Percentiles rank a stretch among this genome's conserved stretches.
These are phyloP conservation scores for Cyphomyrus plagiostoma DNA, from an alignment of 2,113 vertebrate genomes.

Conservation along the genomic window DNA sequence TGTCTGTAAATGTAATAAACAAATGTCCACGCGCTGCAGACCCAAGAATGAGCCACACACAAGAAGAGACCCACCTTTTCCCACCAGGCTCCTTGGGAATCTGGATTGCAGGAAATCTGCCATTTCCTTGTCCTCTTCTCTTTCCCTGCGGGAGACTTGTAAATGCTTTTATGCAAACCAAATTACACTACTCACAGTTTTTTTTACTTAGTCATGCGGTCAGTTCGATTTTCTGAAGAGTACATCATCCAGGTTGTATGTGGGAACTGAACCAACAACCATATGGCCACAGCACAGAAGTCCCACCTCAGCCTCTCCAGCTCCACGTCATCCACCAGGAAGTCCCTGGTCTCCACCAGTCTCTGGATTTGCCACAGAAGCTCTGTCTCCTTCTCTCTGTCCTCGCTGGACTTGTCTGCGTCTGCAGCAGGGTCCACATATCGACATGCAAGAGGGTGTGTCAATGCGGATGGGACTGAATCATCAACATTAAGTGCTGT, in stretches of 20 bases:
- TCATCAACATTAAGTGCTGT: neutral
- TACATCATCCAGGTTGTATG: no score
- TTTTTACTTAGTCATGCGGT: neutral
- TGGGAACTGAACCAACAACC: neutral
- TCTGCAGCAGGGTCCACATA: constrained; percentile 53
- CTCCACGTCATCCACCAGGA: constrained; percentile 82
- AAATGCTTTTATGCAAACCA: neutral
- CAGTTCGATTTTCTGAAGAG: neutral
- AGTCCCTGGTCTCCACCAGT: constrained; percentile 80
- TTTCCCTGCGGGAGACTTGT: constrained; percentile 61
- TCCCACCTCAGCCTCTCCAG: constrained; percentile 74
- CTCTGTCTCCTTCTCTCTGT: constrained; percentile 74
- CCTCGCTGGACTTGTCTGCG: constrained; percentile 71
- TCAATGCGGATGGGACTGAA: neutral
- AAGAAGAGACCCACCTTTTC: constrained; percentile 57
- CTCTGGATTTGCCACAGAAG: constrained; percentile 80
- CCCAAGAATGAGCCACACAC: neutral
- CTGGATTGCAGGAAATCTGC: constrained; percentile 72
- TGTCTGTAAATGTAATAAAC: neutral
- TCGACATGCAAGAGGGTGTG: no score
- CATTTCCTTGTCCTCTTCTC: constrained; percentile 84
- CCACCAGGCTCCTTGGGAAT: constrained; percentile 60
- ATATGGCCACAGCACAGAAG: no score
- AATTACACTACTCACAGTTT: neutral
- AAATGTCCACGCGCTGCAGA: neutral